A percentile compares a stretch with the other conserved stretches of the same genome.
These are phyloP conservation scores for Pseudopodoces humilis DNA, from an alignment of 2,113 vertebrate genomes.

Conservation along the genomic window DNA sequence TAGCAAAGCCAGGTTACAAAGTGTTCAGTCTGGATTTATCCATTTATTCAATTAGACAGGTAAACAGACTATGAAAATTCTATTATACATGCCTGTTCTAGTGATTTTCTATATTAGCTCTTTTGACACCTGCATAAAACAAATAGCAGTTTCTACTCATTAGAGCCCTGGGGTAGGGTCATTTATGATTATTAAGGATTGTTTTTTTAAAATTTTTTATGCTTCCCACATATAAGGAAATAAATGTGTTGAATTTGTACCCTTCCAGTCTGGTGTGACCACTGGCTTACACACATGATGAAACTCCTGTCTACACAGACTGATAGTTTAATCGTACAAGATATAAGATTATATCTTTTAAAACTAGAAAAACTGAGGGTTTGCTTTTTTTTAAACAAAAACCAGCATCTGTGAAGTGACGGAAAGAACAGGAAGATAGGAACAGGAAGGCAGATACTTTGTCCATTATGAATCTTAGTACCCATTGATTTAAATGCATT, in stretches of 20 bases:
- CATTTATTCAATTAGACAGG: slow-evolving; percentile 65
- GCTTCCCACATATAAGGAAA: background rate
- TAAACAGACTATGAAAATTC: slow-evolving; percentile 61
- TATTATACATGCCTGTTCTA: slow-evolving; percentile 44
- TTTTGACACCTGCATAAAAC: slow-evolving; percentile 38
- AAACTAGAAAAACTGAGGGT: background rate
- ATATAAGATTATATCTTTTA: background rate
- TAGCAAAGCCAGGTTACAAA: slow-evolving; percentile 7
- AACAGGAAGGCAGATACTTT: background rate
- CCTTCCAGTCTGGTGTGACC: background rate
- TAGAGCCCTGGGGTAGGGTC: background rate
- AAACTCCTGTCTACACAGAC: background rate
- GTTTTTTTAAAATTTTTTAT: background rate
- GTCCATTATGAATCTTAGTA: background rate
- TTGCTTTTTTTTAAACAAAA: background rate
- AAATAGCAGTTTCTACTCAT: slow-evolving; percentile 10
- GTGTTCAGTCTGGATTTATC: slow-evolving; percentile 38
- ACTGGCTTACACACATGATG: accelerated
- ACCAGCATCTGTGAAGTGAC: background rate
- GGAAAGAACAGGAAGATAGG: background rate
- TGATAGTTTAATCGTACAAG: background rate
- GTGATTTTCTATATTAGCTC: slow-evolving; percentile 44
- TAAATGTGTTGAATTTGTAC: background rate
- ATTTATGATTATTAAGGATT: background rate
- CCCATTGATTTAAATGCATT: background rate